These are phyloP conservation scores for Leucoma salicis DNA, from an alignment of 2,888 invertebrate species.

Conservation along the genomic window DNA sequence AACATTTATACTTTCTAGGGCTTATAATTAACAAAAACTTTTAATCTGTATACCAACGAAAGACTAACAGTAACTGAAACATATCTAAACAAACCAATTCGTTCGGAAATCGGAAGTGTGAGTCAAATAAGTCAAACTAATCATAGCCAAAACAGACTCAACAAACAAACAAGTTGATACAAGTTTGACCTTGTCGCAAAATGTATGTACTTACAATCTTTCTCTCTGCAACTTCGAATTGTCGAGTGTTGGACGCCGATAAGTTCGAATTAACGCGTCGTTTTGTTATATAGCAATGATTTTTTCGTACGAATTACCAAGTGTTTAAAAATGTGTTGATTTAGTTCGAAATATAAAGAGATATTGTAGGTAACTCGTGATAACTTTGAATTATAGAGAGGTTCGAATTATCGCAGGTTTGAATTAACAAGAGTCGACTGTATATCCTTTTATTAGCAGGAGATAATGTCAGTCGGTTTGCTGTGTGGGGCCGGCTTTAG, in stretches of 20 bases:
- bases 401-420: constrained; percentile 16
- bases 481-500: no score
- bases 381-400: constrained; percentile 13
- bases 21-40: no score
- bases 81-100: constrained; percentile 12
- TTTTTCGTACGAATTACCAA: constrained; percentile 10
- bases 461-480: no score
- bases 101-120: constrained; percentile 1
- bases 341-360: constrained; percentile 17
- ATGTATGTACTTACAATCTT: constrained; percentile 8
- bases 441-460: no score
- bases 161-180: constrained; percentile 5
- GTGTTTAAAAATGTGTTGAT: constrained; percentile 17
- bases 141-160: constrained; percentile 9
- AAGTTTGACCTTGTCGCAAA: constrained; percentile 12
- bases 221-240: constrained; percentile 22
- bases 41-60: neutral
- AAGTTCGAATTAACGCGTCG: constrained; percentile 22
- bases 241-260: constrained; percentile 19
- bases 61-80: constrained; percentile 6
- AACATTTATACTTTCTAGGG: no score
- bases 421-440: constrained; percentile 9
- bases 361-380: constrained; percentile 13
- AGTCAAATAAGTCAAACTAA: constrained; percentile 1
- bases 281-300: constrained; percentile 17